Evolutionary conservation across 2,888 invertebrate species (phyloP).

Genomic region (Megastigmus dorsalis): DNA sequence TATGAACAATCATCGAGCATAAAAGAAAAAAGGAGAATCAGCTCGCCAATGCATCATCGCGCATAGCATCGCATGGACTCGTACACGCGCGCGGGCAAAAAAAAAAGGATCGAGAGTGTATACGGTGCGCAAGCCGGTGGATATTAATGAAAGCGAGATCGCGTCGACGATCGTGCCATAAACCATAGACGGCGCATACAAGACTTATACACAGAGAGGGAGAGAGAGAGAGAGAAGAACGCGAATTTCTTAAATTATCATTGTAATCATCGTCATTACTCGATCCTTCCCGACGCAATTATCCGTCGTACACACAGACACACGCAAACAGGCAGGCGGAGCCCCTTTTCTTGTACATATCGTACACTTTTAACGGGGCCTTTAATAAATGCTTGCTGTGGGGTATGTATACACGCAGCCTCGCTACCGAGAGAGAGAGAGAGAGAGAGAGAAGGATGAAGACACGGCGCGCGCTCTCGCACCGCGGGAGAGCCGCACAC

Average conservation of each 20-base stretch:
- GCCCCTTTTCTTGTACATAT: no score
- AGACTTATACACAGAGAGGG: no score
- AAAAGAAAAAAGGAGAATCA: no score
- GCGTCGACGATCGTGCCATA: conserved; percentile 14
- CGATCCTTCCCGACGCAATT: conserved; percentile 31
- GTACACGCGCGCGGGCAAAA: background rate
- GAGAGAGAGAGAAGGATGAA: no score
- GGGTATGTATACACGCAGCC: no score
- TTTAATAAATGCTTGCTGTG: conserved; percentile 38
- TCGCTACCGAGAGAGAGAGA: no score
- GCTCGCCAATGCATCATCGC: conserved; percentile 19
- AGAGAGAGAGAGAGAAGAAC: no score
- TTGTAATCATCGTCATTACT: conserved; percentile 52
- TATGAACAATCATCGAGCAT: no score
- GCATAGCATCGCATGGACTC: background rate
- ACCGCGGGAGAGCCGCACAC: conserved; percentile 33
- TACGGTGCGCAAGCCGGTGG: background rate
- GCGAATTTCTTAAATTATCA: conserved; percentile 52
- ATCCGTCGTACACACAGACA: no score
- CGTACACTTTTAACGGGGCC: conserved; percentile 20
- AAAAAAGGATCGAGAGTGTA: no score
- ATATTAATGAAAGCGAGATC: conserved; percentile 43
- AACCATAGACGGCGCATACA: background rate
- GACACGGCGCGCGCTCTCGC: conserved; percentile 23
- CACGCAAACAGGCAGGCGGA: no score